Evolutionary conservation across 1,140 invertebrate genomes (phyloP), one percentile per base, ranked within the genome.

Genomic region (Hydropsyche tenuis): DNA sequence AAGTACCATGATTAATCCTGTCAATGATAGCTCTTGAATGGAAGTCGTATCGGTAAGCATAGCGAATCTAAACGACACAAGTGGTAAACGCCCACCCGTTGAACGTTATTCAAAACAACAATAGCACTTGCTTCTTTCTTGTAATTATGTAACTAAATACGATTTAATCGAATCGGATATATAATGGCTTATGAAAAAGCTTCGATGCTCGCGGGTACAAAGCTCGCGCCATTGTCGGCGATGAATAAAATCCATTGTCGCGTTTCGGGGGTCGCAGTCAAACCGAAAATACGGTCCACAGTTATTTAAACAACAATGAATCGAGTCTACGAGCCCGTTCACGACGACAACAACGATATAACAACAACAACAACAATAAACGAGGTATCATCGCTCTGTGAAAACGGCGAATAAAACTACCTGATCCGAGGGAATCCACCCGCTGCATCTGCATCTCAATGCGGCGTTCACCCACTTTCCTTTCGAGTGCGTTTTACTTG

Each of bases 121-220:
- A 75, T 73, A 65, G 27, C 74, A 75, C 74, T 75, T 75, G 74
- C 45, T 48, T 25, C 65, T 46, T 51, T 51, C 70, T 56, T 27
- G 48, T 74, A 62, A 74, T 74, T 72, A 60, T 68, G 72, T 73
- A 71, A 71, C 75, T 48, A 74, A 76, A 74, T 73, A 74, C 75
- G 64, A 71, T 76, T 69, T 71, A 73, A 73, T 76, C 72, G 63
- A 76, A 74, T 73, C 51, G 75, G 37, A 63, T 53, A 64, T 37
- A 46, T 60, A 73, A 46, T 66, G 27, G 70, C 30, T 73, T 75
- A 60, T 63, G 74, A 75, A 73, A 75, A 72, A 65, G 56, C 43
- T 48, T 23, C 27, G 43, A 53, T 69, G 60, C 16, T 9, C 53
- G 71, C 30, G 56, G 56, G 23, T 27, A 60, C 20, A 60, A 60